Conservation (phyloP, 2,888 invertebrate species). For the Leptinotarsa haldemani region DNA sequence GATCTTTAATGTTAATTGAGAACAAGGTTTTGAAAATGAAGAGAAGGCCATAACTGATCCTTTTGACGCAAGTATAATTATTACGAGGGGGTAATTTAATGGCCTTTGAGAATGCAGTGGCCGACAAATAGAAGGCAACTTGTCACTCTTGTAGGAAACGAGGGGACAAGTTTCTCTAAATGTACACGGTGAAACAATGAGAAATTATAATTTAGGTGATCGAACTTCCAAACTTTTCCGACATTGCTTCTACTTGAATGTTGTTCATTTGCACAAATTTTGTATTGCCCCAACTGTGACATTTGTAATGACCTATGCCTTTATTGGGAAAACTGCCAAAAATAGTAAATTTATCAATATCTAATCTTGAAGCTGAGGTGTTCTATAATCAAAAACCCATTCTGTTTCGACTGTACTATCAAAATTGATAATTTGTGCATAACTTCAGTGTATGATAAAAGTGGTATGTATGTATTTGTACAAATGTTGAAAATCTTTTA, state of each 20-base stretch:
- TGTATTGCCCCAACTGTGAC: neutral
- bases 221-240: slow-evolving; percentile 5
- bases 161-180: neutral
- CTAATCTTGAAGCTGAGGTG: neutral
- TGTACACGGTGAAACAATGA: neutral
- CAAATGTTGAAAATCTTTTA: slow-evolving; percentile 51
- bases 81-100: slow-evolving; percentile 19
- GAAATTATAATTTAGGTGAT: neutral
- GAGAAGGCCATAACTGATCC: slow-evolving; percentile 22
- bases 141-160: neutral
- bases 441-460: slow-evolving; percentile 44
- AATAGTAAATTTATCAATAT: neutral
- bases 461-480: slow-evolving; percentile 47
- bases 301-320: neutral
- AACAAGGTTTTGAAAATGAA: slow-evolving; percentile 25
- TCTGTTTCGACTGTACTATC: slow-evolving; percentile 42
- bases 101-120: slow-evolving; percentile 14
- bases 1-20: slow-evolving; percentile 36
- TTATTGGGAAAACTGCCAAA: neutral
- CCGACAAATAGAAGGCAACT: neutral
- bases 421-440: slow-evolving; percentile 32
- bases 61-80: slow-evolving; percentile 26
- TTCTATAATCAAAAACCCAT: slow-evolving; percentile 16
- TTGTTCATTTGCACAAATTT: slow-evolving; percentile 15
- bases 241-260: slow-evolving; percentile 11